Evolutionary conservation across 2,888 invertebrate species (phyloP).

Genomic region (Kryphioiulus occultus): DNA sequence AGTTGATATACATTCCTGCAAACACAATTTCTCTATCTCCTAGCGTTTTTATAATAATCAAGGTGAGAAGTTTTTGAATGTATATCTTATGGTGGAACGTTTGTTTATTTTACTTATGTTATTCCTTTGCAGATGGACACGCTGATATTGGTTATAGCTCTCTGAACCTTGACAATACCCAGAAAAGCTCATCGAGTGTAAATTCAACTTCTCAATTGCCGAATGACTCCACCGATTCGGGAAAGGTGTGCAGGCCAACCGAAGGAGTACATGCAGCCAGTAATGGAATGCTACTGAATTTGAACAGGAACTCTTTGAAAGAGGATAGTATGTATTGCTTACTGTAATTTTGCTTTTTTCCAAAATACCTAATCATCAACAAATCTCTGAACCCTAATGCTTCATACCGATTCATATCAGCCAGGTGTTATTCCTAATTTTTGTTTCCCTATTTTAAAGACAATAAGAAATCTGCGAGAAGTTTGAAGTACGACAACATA

Average conservation of each 20-base stretch:
- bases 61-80: too few species aligned
- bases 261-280: background rate
- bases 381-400: too few species aligned
- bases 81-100: too few species aligned
- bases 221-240: slow-evolving; percentile 37
- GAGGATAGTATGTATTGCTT: background rate
- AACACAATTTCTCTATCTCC: too few species aligned
- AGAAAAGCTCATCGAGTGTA: slow-evolving; percentile 55
- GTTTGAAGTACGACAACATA: slow-evolving; percentile 57
- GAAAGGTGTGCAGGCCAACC: background rate
- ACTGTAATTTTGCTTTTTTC: too few species aligned
- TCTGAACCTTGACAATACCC: slow-evolving; percentile 64
- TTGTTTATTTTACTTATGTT: too few species aligned
- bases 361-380: too few species aligned
- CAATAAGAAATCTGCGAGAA: background rate
- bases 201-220: slow-evolving; percentile 46
- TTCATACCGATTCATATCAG: too few species aligned
- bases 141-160: slow-evolving; percentile 66
- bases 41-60: too few species aligned
- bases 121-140: slow-evolving; percentile 62
- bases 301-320: background rate
- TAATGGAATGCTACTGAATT: background rate
- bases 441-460: slow-evolving; percentile 1
- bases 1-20: too few species aligned
- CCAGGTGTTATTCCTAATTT: background rate